Evolutionary conservation across 2,797 vertebrate species (phyloP).

Genomic region (Simalia tracyae): DNA sequence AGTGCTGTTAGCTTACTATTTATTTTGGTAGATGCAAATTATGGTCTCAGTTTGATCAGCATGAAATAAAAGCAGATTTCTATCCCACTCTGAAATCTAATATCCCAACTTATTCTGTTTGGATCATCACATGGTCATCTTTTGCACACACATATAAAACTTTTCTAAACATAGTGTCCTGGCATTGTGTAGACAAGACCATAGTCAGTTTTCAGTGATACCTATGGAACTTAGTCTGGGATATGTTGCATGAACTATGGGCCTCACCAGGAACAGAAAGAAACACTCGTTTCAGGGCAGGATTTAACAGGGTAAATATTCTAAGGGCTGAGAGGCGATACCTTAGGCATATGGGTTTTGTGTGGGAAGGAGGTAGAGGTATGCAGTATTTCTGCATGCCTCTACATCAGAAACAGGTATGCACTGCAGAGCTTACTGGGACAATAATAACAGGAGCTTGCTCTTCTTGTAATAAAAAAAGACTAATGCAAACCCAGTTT

Average conservation of each 20-base stretch:
- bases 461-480: not conserved
- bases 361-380: fast-evolving
- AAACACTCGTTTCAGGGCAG: not conserved
- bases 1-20: not conserved
- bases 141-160: not conserved
- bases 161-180: too few relatives aligned
- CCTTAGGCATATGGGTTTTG: not conserved
- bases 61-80: not conserved
- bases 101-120: not conserved
- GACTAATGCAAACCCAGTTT: not conserved
- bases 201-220: not conserved
- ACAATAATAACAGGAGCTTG: too few relatives aligned
- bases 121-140: not conserved
- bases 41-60: not conserved
- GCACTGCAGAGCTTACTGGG: not conserved
- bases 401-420: not conserved
- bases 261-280: not conserved
- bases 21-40: not conserved
- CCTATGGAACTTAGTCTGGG: not conserved
- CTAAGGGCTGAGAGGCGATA: not conserved
- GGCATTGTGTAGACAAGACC: not conserved
- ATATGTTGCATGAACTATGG: not conserved
- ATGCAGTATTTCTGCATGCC: not conserved
- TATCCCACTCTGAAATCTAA: not conserved
- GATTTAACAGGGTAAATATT: not conserved